phyloP scores from a whole-genome alignment of 2,888 invertebrate species.

The Nemapogon koenigi region DNA sequence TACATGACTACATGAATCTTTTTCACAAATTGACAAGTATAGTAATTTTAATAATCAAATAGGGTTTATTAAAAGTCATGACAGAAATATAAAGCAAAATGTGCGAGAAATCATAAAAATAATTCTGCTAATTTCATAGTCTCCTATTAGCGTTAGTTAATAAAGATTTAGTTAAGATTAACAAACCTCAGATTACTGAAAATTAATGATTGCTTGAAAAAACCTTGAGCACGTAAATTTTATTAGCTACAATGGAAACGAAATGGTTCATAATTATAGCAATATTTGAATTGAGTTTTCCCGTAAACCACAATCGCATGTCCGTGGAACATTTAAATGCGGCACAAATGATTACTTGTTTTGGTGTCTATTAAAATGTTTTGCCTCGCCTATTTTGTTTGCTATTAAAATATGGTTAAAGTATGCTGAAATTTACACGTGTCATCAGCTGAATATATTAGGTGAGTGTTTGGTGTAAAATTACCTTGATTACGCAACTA shows the following conservation, averaged over 20 bases:
- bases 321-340: constrained; percentile 40
- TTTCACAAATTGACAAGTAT: no score
- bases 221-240: constrained; percentile 35
- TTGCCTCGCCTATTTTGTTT: constrained; percentile 1
- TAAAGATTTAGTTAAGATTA: constrained; percentile 6
- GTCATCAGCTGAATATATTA: no score
- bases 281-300: constrained; percentile 49
- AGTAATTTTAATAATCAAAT: no score
- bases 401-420: background rate
- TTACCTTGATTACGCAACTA: no score
- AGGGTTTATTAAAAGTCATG: no score
- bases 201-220: constrained; percentile 32
- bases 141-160: constrained; percentile 3
- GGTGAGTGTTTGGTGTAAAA: no score
- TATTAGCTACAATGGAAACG: constrained; percentile 43
- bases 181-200: constrained; percentile 15
- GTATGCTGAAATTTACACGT: background rate
- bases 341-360: constrained; percentile 32
- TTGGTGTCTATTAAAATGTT: constrained; percentile 12
- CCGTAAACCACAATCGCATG: constrained; percentile 50
- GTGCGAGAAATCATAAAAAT: background rate
- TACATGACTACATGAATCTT: no score
- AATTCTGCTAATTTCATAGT: constrained; percentile 3
- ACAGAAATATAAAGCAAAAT: no score
- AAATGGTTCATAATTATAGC: constrained; percentile 52